These are phyloP conservation scores for Anthopleura sola DNA, from an alignment of 64 coral and sea anemone genomes.

Conservation along the genomic window DNA sequence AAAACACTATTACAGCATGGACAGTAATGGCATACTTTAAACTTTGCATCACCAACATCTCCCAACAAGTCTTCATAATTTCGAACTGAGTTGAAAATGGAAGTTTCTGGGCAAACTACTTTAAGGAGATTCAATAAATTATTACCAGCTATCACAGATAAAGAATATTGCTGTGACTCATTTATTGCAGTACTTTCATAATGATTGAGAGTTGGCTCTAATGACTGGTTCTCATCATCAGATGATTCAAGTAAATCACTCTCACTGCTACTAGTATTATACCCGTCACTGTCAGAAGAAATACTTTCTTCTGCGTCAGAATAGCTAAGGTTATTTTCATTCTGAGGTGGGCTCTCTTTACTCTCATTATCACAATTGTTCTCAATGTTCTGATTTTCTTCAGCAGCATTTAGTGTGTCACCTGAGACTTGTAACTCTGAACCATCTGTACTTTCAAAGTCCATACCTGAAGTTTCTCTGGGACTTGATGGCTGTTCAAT, in stretches of 20 bases:
- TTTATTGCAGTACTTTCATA: not conserved
- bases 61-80: conserved; percentile 42
- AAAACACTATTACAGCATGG: conserved; percentile 12
- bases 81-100: not conserved
- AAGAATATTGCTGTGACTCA: conserved; percentile 26
- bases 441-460: not conserved
- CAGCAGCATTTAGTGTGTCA: not conserved
- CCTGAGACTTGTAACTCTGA: not conserved
- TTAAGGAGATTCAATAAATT: conserved; percentile 18
- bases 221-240: conserved; percentile 14
- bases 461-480: not conserved
- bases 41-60: conserved; percentile 2
- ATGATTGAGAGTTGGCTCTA: not conserved
- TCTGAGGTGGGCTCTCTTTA: not conserved
- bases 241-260: conserved; percentile 29
- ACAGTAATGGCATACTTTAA: conserved; percentile 38
- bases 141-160: conserved; percentile 35
- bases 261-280: not conserved
- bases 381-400: not conserved
- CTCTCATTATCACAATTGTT: not conserved
- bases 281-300: not conserved
- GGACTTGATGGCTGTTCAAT: not conserved
- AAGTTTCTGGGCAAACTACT: conserved; percentile 9
- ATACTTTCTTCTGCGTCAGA: not conserved
- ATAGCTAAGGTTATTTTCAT: not conserved